Evolutionary conservation across 2,888 invertebrate genomes (phyloP).

Genomic region (Augiades crinisus): DNA sequence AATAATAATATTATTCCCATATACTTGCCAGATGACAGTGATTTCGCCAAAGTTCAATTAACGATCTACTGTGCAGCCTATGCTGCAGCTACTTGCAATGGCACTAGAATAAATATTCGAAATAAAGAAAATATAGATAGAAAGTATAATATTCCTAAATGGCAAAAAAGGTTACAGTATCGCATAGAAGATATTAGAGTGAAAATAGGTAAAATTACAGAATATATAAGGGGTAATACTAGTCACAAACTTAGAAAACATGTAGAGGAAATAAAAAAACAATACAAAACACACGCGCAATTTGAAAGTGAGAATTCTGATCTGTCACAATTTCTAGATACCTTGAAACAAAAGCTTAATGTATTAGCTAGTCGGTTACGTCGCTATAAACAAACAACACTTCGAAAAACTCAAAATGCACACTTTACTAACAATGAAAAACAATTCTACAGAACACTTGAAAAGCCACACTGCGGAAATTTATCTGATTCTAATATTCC

Average conservation of each 20-base stretch:
- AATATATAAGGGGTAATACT: constrained; percentile 21
- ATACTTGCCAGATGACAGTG: background rate
- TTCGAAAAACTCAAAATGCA: constrained; percentile 18
- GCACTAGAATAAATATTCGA: too few relatives aligned
- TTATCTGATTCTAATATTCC: background rate
- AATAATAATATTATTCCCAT: background rate
- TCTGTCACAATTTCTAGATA: constrained; percentile 12
- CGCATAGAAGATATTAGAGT: constrained; percentile 13
- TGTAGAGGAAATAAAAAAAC: background rate
- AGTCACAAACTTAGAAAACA: background rate
- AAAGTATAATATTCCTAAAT: constrained; percentile 8
- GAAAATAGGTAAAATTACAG: constrained; percentile 21
- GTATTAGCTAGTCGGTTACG: constrained; percentile 2
- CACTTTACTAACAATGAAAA: constrained; percentile 21
- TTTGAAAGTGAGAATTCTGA: background rate
- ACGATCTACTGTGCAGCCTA: constrained; percentile 25
- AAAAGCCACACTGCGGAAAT: background rate
- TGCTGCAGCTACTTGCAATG: constrained; percentile 20
- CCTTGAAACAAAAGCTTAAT: constrained; percentile 19
- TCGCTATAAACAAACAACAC: constrained; percentile 20
- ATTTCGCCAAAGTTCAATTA: constrained; percentile 21
- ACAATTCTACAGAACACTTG: constrained; percentile 22
- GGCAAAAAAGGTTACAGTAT: constrained; percentile 25
- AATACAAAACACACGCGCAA: background rate
- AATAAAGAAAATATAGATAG: constrained; percentile 12